These are phyloP conservation scores for Ptychadena robeensis DNA, from an alignment of 2,797 vertebrate genomes.

Conservation along the genomic window DNA sequence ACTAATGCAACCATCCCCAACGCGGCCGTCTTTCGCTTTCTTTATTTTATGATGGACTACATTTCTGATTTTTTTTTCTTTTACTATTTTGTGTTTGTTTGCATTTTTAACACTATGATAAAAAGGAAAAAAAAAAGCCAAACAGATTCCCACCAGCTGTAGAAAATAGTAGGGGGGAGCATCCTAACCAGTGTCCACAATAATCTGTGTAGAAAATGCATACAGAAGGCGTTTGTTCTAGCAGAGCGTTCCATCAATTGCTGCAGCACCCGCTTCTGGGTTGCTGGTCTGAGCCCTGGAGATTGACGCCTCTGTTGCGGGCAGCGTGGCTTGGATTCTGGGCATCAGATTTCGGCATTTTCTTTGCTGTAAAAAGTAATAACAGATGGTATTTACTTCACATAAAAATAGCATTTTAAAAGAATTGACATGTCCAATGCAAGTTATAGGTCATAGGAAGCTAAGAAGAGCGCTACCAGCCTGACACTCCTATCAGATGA, in stretches of 20 bases:
- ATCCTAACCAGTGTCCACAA: slow-evolving; percentile 53
- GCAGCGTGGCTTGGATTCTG: slow-evolving; percentile 84
- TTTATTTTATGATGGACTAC: slow-evolving; percentile 18
- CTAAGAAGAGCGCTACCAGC: no score
- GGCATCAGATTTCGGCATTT: slow-evolving; percentile 88
- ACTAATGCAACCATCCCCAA: background rate
- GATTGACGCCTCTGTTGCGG: slow-evolving; percentile 82
- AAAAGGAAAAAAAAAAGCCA: slow-evolving; percentile 28
- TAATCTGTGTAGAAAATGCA: slow-evolving; percentile 47
- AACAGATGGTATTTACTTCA: background rate
- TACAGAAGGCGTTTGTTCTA: slow-evolving; percentile 47
- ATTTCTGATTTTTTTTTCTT: slow-evolving; percentile 11
- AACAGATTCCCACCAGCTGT: slow-evolving; percentile 40
- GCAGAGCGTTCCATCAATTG: slow-evolving; percentile 68
- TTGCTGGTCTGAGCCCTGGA: slow-evolving; percentile 82
- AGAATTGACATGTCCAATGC: no score
- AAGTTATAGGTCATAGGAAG: no score
- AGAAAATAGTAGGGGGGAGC: slow-evolving; percentile 46
- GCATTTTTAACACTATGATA: slow-evolving; percentile 56
- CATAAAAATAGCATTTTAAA: background rate
- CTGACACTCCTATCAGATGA: no score
- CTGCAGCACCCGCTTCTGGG: slow-evolving; percentile 81
- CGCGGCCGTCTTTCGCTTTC: background rate
- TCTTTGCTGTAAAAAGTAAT: slow-evolving; percentile 75
- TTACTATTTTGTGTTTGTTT: slow-evolving; percentile 6